Base-by-base conservation (phyloP, 64 coral and sea anemone species). In the Porites australiensis region DNA sequence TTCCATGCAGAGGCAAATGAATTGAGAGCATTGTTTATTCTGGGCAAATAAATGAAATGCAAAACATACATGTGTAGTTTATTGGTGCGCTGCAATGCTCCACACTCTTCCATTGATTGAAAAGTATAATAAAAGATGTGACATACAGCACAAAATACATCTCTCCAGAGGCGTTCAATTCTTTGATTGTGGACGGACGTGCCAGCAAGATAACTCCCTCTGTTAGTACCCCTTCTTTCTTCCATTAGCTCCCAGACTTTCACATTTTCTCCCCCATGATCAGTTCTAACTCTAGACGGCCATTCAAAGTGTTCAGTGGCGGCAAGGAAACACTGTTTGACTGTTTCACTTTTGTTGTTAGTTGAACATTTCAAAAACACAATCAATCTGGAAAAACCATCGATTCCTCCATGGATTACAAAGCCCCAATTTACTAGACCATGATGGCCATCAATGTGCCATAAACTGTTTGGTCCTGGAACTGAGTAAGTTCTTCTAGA, bases 11-110 rank as follows among this genome's bases (percentile, higher is more conserved):
- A 60, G 14, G 68, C 70, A 93, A 93, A 88, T 67, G 70, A 77
- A 66, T 93, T 85, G 45, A 93, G 43, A 58, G 92, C 92, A 79
- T 87, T 82, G 82, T 93, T 93, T 88, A 88, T 93, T 80, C 83
- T 68, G 19, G 84, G 92, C 54, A 93, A 70, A 88, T 88, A 93
- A 58, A 88, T 88, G 72, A 69, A 80, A 47, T 93, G 83, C 70
- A 93, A 86, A 50, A 79, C 45, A 79, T 68, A 88, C 85, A 88
- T 70, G 53, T 93, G 74, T 60, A 93, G 53, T 62, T 87, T 80
- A 88, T 93, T 88, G 75, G 74, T 93, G 44, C 72, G 81, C 82
- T 93, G 66, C 72, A 93, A 48, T 77, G 70, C 72, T 62, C 84
- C 83, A 93, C 57, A 77, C 77, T 93, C 91, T 69, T 93, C 82